These are phyloP conservation scores for Discoglossus pictus DNA, from an alignment of 2,797 vertebrate species.

Conservation along the genomic window DNA sequence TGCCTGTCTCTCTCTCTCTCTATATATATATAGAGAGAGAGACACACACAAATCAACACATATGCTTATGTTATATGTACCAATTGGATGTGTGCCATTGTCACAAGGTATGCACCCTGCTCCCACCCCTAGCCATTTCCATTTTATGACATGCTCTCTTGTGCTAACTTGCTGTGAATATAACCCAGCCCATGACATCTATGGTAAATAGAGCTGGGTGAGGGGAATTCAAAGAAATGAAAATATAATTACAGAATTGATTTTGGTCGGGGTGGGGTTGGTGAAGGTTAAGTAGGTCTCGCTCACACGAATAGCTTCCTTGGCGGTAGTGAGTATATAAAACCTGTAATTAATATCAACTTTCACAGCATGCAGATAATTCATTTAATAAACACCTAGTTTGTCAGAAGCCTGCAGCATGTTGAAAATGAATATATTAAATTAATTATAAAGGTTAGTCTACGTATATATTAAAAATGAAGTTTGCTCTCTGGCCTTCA, in stretches of 20 bases:
- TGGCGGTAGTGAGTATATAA: background rate
- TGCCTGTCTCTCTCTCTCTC: too few relatives aligned
- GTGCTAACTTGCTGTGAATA: slow-evolving; percentile 6
- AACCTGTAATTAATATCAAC: background rate
- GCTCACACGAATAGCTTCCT: background rate
- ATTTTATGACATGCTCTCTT: slow-evolving; percentile 10
- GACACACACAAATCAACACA: too few relatives aligned
- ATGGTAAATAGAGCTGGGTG: background rate
- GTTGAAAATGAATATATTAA: background rate
- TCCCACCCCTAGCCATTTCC: slow-evolving; percentile 14
- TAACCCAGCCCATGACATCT: slow-evolving; percentile 10
- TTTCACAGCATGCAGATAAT: background rate
- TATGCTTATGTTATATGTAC: background rate
- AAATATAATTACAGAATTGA: background rate
- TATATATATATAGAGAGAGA: too few relatives aligned
- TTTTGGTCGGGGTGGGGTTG: background rate
- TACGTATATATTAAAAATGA: too few relatives aligned
- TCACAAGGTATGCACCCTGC: background rate
- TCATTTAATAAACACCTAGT: background rate
- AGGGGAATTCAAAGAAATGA: background rate
- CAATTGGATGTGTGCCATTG: slow-evolving; percentile 1
- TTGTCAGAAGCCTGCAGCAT: background rate
- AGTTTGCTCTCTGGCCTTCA: too few relatives aligned
- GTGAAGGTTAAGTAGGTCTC: background rate
- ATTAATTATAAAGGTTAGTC: too few relatives aligned